Percentiles rank a stretch among this genome's conserved stretches.
These are phyloP conservation scores for Sus cebifrons DNA, from an alignment of 2,797 vertebrate genomes.

Conservation along the genomic window DNA sequence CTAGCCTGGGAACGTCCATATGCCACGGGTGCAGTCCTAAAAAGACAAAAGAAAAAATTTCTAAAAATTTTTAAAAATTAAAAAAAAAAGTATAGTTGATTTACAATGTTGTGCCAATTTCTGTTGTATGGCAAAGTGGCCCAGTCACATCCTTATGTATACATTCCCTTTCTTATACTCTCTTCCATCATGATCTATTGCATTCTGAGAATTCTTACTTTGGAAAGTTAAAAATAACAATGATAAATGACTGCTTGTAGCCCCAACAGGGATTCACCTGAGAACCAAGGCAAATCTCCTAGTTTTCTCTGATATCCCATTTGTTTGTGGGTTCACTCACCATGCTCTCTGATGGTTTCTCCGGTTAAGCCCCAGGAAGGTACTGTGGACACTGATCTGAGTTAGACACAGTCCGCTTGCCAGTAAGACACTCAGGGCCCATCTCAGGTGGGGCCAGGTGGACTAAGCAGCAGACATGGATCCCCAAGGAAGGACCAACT, in stretches of 20 bases:
- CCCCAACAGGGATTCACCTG: neutral
- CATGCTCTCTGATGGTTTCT: neutral
- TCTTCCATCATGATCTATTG: neutral
- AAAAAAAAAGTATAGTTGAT: no score
- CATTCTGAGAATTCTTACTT: neutral
- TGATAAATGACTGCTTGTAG: neutral
- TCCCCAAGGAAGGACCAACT: neutral
- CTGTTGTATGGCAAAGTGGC: no score
- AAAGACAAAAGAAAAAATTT: no score
- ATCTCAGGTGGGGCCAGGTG: neutral
- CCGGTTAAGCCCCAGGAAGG: neutral
- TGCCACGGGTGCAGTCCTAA: no score
- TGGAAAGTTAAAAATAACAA: neutral
- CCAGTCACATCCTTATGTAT: no score
- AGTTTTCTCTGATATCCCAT: fast-evolving
- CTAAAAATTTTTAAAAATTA: no score
- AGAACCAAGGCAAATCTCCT: neutral
- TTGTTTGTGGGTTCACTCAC: neutral
- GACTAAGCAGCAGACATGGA: neutral
- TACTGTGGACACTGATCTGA: neutral
- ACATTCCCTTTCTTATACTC: no score
- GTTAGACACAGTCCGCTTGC: neutral
- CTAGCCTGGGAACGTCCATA: no score
- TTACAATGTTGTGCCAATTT: no score
- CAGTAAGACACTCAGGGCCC: no score